Conservation (phyloP, 1,140 invertebrate species). For the Drosophila obscura region DNA sequence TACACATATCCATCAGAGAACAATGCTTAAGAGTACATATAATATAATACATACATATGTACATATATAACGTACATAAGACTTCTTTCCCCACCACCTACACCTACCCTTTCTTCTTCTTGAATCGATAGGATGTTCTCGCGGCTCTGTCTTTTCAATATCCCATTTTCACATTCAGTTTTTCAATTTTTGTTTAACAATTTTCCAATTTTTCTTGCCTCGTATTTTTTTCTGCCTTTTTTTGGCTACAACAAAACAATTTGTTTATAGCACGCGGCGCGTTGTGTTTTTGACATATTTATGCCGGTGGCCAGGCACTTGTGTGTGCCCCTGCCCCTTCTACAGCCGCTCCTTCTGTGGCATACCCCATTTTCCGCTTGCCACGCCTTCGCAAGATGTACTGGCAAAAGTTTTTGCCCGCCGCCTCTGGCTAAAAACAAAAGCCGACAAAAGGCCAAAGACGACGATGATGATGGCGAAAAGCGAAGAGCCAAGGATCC, state of each 20-base stretch:
- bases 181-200: conserved; percentile 49
- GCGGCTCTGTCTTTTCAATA: conserved; percentile 32
- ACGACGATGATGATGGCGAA: conserved; percentile 31
- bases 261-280: conserved; percentile 72
- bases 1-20: no score
- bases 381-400: conserved; percentile 12
- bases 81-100: no score
- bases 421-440: conserved; percentile 54
- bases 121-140: conserved; percentile 10
- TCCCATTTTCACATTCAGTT: conserved; percentile 53
- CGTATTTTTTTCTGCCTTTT: conserved; percentile 27
- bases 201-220: conserved; percentile 41
- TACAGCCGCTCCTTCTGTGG: conserved; percentile 5
- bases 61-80: no score
- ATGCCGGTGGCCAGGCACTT: conserved; percentile 72
- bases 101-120: neutral
- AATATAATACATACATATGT: no score
- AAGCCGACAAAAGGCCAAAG: conserved; percentile 51
- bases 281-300: conserved; percentile 80
- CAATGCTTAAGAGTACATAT: no score
- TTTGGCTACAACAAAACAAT: conserved; percentile 74
- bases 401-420: conserved; percentile 22
- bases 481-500: conserved; percentile 37
- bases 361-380: conserved; percentile 3
- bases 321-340: conserved; percentile 14